Evolutionary conservation across 1,140 invertebrate species (phyloP).

Genomic region (Pogonognathellus flavescens): DNA sequence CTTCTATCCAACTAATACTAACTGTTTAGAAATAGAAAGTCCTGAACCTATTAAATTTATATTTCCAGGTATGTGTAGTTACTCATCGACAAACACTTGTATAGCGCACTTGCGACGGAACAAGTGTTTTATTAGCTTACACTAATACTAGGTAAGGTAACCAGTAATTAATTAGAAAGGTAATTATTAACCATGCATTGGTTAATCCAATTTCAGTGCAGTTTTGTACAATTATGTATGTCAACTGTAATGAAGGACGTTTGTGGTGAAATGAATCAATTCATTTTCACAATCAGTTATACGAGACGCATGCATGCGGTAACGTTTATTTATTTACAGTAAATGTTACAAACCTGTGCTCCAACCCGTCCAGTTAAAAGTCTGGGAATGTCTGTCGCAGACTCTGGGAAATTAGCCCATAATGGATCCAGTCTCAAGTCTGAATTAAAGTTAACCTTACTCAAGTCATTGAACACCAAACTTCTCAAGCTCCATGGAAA

Average conservation of each 20-base stretch:
- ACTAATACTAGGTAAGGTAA: no score
- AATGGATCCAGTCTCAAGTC: constrained; percentile 81
- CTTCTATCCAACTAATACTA: no score
- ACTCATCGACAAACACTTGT: no score
- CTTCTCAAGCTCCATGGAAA: constrained; percentile 88
- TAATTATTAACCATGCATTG: background rate
- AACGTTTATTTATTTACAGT: background rate
- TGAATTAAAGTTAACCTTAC: constrained; percentile 82
- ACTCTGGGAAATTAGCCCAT: constrained; percentile 84
- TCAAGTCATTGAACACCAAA: constrained; percentile 85
- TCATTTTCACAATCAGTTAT: background rate
- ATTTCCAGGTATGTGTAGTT: no score
- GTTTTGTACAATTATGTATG: background rate
- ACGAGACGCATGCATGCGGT: background rate
- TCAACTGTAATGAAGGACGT: background rate
- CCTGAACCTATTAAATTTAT: no score
- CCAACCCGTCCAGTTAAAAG: constrained; percentile 84
- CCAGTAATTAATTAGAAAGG: background rate
- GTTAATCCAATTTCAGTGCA: background rate
- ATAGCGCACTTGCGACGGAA: no score
- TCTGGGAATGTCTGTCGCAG: constrained; percentile 90
- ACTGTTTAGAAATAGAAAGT: no score
- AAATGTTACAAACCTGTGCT: constrained; percentile 80
- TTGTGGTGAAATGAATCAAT: background rate
- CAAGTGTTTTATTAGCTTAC: no score